Evolutionary conservation across 2,888 invertebrate species (phyloP).

Genomic region (Tipula lateralis): DNA sequence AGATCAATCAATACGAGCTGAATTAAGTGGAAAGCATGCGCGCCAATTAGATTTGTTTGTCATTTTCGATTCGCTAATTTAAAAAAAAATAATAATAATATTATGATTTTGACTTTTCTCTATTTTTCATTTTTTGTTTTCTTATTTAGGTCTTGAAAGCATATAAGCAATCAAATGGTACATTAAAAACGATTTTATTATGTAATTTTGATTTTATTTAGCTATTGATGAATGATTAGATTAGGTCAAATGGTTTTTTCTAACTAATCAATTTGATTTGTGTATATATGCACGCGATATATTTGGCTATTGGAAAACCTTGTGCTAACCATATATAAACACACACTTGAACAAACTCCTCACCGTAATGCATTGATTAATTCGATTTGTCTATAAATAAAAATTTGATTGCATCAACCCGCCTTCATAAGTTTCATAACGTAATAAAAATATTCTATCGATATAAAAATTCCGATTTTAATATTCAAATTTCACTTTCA

Average conservation of each 20-base stretch:
- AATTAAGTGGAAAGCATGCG: constrained; percentile 24
- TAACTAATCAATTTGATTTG: neutral
- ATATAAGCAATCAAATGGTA: constrained; percentile 9
- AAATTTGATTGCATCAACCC: constrained; percentile 14
- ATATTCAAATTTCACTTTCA: constrained; percentile 15
- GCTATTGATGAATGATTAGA: constrained; percentile 15
- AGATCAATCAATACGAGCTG: neutral
- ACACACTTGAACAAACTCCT: neutral
- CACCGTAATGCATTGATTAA: neutral
- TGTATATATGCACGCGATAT: neutral
- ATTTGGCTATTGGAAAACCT: neutral
- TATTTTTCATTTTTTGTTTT: neutral
- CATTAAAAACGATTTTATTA: neutral
- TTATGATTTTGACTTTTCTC: neutral
- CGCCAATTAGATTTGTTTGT: constrained; percentile 24
- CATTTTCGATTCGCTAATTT: constrained; percentile 19
- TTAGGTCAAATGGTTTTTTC: neutral
- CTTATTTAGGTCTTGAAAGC: neutral
- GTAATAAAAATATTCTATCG: neutral
- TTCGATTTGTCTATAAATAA: neutral
- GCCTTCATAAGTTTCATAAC: neutral
- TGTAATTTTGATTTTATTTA: constrained; percentile 16
- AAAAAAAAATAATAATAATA: neutral
- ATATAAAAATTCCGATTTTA: constrained; percentile 2
- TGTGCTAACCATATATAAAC: neutral